Percentiles rank a stretch among this genome's conserved stretches.
phyloP scores from a whole-genome alignment of 2,113 vertebrate genomes.

The Oncorhynchus keta region DNA sequence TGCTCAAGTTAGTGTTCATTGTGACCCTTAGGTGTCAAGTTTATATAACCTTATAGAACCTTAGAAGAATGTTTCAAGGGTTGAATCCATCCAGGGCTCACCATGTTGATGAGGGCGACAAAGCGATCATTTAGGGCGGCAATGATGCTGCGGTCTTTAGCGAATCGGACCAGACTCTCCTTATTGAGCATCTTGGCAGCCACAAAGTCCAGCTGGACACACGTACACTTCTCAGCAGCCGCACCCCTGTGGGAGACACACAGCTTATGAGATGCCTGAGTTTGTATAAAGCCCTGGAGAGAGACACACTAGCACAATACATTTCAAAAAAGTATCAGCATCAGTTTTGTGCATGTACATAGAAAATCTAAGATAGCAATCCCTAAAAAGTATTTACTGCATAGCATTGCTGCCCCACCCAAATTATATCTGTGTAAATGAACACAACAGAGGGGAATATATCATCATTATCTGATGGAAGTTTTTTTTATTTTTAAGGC shows the following conservation, averaged over 20 bases:
- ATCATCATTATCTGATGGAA: not conserved
- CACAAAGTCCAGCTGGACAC: slow-evolving; percentile 63
- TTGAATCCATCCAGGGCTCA: slow-evolving; percentile 46
- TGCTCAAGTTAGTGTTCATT: too few species aligned
- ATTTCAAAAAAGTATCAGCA: too few species aligned
- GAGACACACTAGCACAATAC: too few species aligned
- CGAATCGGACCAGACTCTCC: slow-evolving; percentile 54
- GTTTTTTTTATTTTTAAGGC: not conserved
- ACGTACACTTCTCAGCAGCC: slow-evolving; percentile 31
- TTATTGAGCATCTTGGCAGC: slow-evolving; percentile 61
- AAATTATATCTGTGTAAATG: not conserved
- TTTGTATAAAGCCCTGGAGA: not conserved
- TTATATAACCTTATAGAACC: too few species aligned
- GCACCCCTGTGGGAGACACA: slow-evolving; percentile 45
- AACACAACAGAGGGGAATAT: not conserved
- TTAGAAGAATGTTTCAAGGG: too few species aligned
- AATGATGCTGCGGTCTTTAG: slow-evolving; percentile 63
- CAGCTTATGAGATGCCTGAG: not conserved
- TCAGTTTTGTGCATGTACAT: too few species aligned
- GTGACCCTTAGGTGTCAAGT: too few species aligned
- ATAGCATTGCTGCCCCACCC: not conserved
- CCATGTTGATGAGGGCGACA: slow-evolving; percentile 69
- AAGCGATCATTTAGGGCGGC: slow-evolving; percentile 72
- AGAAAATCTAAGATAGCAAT: not conserved
- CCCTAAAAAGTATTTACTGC: not conserved